Percentiles rank a stretch among this genome's conserved stretches.
These are phyloP conservation scores for Ceratosolen fusciceps DNA, from an alignment of 1,140 invertebrate genomes.

Conservation along the genomic window DNA sequence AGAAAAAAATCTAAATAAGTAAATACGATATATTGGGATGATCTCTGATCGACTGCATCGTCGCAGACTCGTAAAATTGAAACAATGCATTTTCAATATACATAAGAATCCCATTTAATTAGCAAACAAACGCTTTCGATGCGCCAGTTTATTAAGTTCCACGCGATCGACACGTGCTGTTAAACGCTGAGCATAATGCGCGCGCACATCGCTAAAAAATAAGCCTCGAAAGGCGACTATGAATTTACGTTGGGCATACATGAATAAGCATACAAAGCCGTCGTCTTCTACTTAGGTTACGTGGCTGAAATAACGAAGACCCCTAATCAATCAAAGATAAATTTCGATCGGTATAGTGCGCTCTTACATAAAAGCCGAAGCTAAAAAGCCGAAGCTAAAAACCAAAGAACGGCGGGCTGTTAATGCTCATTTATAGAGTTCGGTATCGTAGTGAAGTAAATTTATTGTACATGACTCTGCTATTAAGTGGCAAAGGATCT, in stretches of 20 bases:
- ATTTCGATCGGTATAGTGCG: not conserved
- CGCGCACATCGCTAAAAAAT: not conserved
- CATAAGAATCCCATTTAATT: not conserved
- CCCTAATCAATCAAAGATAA: conserved; percentile 10
- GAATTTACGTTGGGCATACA: not conserved
- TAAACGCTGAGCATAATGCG: not conserved
- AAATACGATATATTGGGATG: too few relatives aligned
- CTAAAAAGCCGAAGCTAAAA: too few relatives aligned
- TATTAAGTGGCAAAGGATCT: too few relatives aligned
- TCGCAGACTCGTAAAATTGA: not conserved
- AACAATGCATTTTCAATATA: not conserved
- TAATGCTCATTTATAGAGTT: too few relatives aligned
- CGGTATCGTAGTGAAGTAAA: too few relatives aligned
- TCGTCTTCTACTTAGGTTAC: too few relatives aligned
- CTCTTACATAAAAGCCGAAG: not conserved
- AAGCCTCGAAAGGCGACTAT: not conserved
- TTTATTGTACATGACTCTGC: too few relatives aligned
- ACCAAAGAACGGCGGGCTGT: too few relatives aligned
- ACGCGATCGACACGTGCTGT: not conserved
- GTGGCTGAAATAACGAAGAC: not conserved
- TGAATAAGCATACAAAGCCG: not conserved
- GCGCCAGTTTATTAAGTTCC: not conserved
- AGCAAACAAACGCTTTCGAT: conserved; percentile 14
- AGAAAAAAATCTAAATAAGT: too few relatives aligned
- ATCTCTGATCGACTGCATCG: too few relatives aligned